These are phyloP conservation scores for Plagodis pulveraria DNA, from an alignment of 2,888 invertebrate species.

Conservation along the genomic window DNA sequence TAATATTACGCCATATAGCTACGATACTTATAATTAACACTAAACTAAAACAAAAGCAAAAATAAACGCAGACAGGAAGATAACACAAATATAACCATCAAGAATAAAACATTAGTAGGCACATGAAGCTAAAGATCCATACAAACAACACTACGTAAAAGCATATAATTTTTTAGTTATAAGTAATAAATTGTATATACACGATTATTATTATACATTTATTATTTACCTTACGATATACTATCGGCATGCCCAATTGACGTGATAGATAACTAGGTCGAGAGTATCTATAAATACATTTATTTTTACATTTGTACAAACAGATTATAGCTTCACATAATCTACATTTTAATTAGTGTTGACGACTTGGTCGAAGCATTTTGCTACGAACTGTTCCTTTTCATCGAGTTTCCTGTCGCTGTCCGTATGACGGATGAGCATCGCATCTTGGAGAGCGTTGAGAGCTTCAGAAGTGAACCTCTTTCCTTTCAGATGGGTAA, in stretches of 20 bases:
- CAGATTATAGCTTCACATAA: slow-evolving; percentile 27
- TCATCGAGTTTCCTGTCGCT: slow-evolving; percentile 75
- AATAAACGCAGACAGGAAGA: slow-evolving; percentile 49
- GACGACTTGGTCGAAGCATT: slow-evolving; percentile 87
- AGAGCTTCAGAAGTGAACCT: slow-evolving; percentile 87
- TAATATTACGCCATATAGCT: slow-evolving; percentile 43
- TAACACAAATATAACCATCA: slow-evolving; percentile 44
- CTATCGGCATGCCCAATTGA: slow-evolving; percentile 27
- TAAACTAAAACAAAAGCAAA: slow-evolving; percentile 66
- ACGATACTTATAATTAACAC: slow-evolving; percentile 56
- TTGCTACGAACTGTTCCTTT: slow-evolving; percentile 86
- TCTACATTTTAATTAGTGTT: slow-evolving; percentile 70
- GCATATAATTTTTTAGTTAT: slow-evolving; percentile 28
- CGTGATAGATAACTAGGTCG: slow-evolving; percentile 41
- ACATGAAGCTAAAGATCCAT: slow-evolving; percentile 39
- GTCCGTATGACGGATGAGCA: slow-evolving; percentile 68
- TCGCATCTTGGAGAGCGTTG: slow-evolving; percentile 83
- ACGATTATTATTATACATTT: background rate
- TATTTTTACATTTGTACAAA: slow-evolving; percentile 19
- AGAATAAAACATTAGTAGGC: slow-evolving; percentile 41
- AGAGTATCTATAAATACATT: slow-evolving; percentile 26
- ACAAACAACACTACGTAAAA: slow-evolving; percentile 11
- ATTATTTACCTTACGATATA: slow-evolving; percentile 38
- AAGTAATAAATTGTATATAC: slow-evolving; percentile 17
- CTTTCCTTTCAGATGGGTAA: slow-evolving; percentile 87